phyloP scores from a whole-genome alignment of 2,113 vertebrate species.

The Cnemophilus loriae region DNA sequence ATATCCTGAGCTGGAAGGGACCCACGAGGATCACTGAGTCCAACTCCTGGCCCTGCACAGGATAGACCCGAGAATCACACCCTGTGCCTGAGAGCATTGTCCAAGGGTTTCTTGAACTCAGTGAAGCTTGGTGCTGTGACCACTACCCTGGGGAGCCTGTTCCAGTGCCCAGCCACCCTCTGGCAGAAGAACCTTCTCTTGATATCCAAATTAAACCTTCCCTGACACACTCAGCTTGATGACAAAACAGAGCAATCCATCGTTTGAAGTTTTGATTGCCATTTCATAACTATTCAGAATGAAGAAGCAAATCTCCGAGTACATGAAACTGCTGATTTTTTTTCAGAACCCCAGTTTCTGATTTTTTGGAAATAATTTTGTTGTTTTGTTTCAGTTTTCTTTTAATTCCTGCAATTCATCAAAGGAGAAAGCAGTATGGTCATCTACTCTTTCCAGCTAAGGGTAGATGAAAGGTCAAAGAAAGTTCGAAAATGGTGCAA shows the following conservation, averaged over 20 bases:
- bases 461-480: neutral
- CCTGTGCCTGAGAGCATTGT: neutral
- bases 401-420: neutral
- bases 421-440: neutral
- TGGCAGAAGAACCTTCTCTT: neutral
- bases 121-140: neutral
- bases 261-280: neutral
- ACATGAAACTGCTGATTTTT: neutral
- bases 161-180: neutral
- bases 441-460: neutral
- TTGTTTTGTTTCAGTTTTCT: neutral
- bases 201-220: neutral
- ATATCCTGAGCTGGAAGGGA: neutral
- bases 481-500: neutral
- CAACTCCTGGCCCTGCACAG: rapidly evolving
- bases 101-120: neutral
- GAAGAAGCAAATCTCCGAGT: neutral
- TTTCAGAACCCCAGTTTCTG: neutral
- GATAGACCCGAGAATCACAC: too few relatives aligned
- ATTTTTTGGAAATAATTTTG: neutral
- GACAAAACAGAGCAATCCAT: neutral
- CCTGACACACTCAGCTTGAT: neutral
- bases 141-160: neutral
- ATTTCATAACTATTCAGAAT: neutral
- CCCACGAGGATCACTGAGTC: neutral